These are phyloP conservation scores for Paracentrotus lividus DNA, from an alignment of 53 echinoderm and acorn worm species.

Conservation along the genomic window DNA sequence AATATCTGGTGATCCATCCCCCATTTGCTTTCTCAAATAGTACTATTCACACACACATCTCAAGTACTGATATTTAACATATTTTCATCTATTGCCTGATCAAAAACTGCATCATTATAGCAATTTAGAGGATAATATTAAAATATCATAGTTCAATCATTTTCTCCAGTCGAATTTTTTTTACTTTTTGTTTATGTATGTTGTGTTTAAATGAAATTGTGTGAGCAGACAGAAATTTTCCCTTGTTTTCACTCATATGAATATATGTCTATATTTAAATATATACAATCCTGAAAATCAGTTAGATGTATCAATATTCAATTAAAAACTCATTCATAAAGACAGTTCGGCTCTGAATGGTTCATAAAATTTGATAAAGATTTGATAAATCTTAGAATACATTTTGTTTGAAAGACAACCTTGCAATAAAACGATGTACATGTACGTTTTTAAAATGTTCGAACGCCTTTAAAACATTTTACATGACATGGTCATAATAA, in stretches of 20 bases:
- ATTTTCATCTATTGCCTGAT: neutral
- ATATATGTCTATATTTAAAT: too few relatives aligned
- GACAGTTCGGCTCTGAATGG: neutral
- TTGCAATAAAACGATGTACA: neutral
- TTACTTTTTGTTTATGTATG: too few relatives aligned
- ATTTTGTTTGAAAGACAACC: conserved; percentile 41
- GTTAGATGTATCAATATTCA: neutral
- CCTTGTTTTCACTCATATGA: too few relatives aligned
- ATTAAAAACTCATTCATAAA: neutral
- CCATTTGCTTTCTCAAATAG: neutral
- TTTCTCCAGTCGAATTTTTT: too few relatives aligned
- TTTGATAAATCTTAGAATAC: neutral
- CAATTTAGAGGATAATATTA: neutral
- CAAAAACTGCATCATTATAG: neutral
- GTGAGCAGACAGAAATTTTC: too few relatives aligned
- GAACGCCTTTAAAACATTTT: neutral
- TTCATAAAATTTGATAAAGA: conserved; percentile 23
- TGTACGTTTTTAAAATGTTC: neutral
- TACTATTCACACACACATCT: neutral
- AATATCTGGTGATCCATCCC: neutral
- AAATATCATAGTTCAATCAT: neutral
- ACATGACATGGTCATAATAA: neutral
- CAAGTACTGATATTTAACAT: conserved; percentile 25
- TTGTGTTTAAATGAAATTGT: too few relatives aligned
- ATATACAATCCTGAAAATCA: neutral